phyloP scores from a whole-genome alignment of 2,113 vertebrate species.

The Zosterops pallidus region DNA sequence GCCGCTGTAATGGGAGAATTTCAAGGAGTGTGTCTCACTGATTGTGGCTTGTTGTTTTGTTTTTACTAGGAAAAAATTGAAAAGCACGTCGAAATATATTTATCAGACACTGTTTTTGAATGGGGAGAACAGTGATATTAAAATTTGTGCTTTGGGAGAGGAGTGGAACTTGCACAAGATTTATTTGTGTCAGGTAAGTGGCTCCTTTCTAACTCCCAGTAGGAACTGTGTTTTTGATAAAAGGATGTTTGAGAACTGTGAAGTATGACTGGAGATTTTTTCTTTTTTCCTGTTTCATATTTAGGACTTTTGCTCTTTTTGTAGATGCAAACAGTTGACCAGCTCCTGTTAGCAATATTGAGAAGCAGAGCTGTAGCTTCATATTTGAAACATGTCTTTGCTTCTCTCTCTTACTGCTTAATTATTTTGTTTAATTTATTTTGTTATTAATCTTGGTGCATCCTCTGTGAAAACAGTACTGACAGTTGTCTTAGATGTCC shows the following conservation, averaged over 20 bases:
- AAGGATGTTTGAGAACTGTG: neutral
- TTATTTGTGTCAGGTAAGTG: constrained; percentile 92
- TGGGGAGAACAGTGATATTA: constrained; percentile 95
- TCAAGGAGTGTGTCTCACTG: neutral
- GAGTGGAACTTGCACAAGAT: constrained; percentile 98
- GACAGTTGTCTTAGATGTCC: neutral
- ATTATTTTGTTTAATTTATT: neutral
- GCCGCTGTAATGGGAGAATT: neutral
- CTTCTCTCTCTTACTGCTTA: neutral
- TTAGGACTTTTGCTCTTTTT: neutral
- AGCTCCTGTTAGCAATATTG: rapidly evolving
- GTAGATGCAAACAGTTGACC: neutral
- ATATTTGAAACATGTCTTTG: rapidly evolving
- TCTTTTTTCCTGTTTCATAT: rapidly evolving
- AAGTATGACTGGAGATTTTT: neutral
- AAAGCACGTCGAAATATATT: constrained; percentile 95
- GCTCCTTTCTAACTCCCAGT: rapidly evolving
- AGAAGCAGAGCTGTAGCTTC: neutral
- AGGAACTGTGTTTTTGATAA: neutral
- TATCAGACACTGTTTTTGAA: constrained; percentile 97
- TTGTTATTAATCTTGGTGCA: neutral
- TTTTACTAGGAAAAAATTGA: constrained; percentile 85
- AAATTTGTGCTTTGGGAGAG: constrained; percentile 93
- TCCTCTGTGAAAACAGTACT: neutral
- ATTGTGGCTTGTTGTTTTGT: neutral